A percentile compares a stretch with the other conserved stretches of the same genome.
These are phyloP conservation scores for Agonopterix alstromeriana DNA, from an alignment of 2,888 invertebrate genomes.

Conservation along the genomic window DNA sequence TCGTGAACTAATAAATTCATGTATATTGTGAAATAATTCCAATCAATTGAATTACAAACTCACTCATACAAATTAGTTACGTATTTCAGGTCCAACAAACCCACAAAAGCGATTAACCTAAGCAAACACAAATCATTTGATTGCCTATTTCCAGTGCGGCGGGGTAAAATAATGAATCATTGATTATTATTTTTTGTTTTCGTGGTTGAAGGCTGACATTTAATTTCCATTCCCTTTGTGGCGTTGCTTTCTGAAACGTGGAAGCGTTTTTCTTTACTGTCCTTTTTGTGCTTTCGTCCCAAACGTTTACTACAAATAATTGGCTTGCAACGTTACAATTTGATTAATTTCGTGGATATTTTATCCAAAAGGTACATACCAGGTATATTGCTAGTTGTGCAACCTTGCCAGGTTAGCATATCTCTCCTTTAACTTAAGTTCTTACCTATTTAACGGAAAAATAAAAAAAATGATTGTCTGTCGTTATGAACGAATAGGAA, in stretches of 20 bases:
- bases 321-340: conserved; percentile 27
- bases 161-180: conserved; percentile 25
- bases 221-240: conserved; percentile 51
- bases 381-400: no score
- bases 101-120: background rate
- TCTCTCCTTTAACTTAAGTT: no score
- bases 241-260: conserved; percentile 26
- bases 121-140: background rate
- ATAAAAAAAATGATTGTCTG: no score
- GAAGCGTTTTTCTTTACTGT: conserved; percentile 30
- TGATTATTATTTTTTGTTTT: conserved; percentile 34
- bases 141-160: conserved; percentile 6
- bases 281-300: conserved; percentile 29
- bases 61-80: no score
- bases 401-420: no score
- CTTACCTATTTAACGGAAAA: no score
- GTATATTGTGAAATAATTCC: no score
- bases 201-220: conserved; percentile 37
- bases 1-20: no score
- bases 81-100: background rate
- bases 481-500: no score
- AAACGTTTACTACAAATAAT: conserved; percentile 19
- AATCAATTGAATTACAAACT: no score
- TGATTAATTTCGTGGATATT: conserved; percentile 23
- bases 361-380: conserved; percentile 19